phyloP scores from a whole-genome alignment of 92 coral and sea anemone species.

The Scolanthus callimorphus region DNA sequence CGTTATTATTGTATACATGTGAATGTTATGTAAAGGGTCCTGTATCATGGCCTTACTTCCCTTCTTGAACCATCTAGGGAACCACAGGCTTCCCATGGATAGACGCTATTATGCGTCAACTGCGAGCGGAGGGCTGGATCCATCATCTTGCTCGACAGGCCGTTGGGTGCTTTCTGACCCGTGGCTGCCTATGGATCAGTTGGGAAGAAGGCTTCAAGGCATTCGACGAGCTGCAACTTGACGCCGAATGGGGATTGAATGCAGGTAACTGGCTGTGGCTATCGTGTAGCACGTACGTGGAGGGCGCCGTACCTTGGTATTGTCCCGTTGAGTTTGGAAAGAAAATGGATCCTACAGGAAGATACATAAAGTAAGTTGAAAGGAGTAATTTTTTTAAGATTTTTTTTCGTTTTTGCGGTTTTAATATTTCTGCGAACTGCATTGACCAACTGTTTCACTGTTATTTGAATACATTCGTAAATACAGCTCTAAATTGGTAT shows the following conservation, averaged over 20 bases:
- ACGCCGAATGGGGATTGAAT: slow-evolving; percentile 68
- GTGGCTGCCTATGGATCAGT: slow-evolving; percentile 89
- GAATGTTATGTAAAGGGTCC: too few relatives aligned
- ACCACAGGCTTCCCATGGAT: slow-evolving; percentile 90
- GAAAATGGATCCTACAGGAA: slow-evolving; percentile 57
- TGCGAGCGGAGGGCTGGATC: slow-evolving; percentile 80
- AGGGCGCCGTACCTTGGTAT: slow-evolving; percentile 56
- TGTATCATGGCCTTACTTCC: too few relatives aligned
- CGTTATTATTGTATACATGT: too few relatives aligned
- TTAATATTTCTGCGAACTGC: too few relatives aligned
- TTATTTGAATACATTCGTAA: too few relatives aligned
- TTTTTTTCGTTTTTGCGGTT: not conserved
- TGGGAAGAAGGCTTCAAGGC: slow-evolving; percentile 94
- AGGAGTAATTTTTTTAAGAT: not conserved
- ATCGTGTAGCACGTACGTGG: slow-evolving; percentile 63
- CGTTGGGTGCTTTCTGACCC: slow-evolving; percentile 76
- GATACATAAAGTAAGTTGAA: slow-evolving; percentile 43
- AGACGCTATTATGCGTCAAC: slow-evolving; percentile 81
- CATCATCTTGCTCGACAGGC: slow-evolving; percentile 76
- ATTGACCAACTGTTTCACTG: too few relatives aligned
- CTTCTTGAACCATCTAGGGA: slow-evolving; percentile 28
- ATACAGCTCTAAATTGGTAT: too few relatives aligned
- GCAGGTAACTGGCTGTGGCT: slow-evolving; percentile 79
- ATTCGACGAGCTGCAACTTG: slow-evolving; percentile 64
- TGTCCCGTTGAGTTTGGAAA: slow-evolving; percentile 74